Evolutionary conservation across 2,113 vertebrate species (phyloP).

Genomic region (Takifugu bimaculatus): DNA sequence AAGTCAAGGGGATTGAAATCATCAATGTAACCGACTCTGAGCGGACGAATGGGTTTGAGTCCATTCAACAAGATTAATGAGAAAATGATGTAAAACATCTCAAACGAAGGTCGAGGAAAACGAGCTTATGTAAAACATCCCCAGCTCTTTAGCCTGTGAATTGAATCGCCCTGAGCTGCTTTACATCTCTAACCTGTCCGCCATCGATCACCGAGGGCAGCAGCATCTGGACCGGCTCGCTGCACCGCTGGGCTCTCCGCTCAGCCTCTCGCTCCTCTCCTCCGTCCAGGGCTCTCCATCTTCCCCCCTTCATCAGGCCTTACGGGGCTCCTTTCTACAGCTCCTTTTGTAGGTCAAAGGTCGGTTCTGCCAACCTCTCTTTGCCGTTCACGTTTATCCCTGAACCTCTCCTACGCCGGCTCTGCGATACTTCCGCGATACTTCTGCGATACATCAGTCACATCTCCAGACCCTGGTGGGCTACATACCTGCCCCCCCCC

Average conservation of each 20-base stretch:
- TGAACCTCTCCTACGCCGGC: not conserved
- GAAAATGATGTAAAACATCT: constrained; percentile 30
- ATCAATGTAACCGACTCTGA: constrained; percentile 12
- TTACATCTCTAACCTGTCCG: constrained; percentile 22
- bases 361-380: constrained; percentile 5
- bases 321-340: constrained; percentile 5
- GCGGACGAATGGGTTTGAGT: constrained; percentile 2
- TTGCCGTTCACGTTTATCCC: constrained; percentile 15
- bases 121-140: constrained; percentile 33
- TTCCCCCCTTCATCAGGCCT: constrained; percentile 31
- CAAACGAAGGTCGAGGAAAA: constrained; percentile 38
- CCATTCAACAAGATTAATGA: constrained; percentile 27
- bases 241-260: constrained; percentile 32
- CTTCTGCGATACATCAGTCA: constrained; percentile 5
- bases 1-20: not conserved
- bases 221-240: constrained; percentile 4
- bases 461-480: not conserved
- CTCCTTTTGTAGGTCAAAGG: constrained; percentile 31
- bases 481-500: too few species aligned
- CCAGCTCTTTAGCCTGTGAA: constrained; percentile 31
- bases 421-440: constrained; percentile 7
- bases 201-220: constrained; percentile 50
- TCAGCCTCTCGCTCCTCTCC: not conserved
- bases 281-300: constrained; percentile 21
- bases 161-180: constrained; percentile 32